phyloP scores from a whole-genome alignment of 2,113 vertebrate species.

The Paramormyrops kingsleyae region DNA sequence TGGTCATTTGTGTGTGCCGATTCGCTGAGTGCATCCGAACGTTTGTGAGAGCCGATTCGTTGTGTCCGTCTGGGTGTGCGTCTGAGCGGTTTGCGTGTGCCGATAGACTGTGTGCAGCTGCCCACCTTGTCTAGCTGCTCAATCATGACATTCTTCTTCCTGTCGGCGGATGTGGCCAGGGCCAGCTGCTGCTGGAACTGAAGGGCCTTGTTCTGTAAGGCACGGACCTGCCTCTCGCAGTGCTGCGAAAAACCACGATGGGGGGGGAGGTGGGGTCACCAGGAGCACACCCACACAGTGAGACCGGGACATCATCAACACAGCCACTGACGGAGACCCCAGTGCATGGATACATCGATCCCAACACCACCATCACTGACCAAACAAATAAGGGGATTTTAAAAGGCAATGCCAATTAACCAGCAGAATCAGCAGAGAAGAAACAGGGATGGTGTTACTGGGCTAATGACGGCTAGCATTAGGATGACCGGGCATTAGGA shows the following conservation, averaged over 20 bases:
- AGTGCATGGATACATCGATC: neutral
- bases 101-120: neutral
- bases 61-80: neutral
- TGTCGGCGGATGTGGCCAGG: conserved; percentile 59
- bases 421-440: neutral
- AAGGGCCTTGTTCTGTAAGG: conserved; percentile 56
- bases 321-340: neutral
- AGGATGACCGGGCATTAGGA: neutral
- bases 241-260: conserved; percentile 41
- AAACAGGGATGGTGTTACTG: neutral
- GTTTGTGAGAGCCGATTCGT: neutral
- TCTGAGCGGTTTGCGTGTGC: too few relatives aligned
- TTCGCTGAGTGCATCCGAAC: neutral
- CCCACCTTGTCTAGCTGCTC: conserved; percentile 69
- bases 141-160: conserved; percentile 69
- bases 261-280: neutral
- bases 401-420: neutral
- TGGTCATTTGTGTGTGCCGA: neutral
- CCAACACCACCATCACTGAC: neutral
- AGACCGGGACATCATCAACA: neutral
- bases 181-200: conserved; percentile 64
- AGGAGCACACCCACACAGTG: neutral
- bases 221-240: conserved; percentile 59
- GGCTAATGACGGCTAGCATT: neutral
- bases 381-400: neutral